A percentile compares a stretch with the other conserved stretches of the same genome.
phyloP scores from a whole-genome alignment of 2,797 vertebrate genomes.

The Capromys pilorides region DNA sequence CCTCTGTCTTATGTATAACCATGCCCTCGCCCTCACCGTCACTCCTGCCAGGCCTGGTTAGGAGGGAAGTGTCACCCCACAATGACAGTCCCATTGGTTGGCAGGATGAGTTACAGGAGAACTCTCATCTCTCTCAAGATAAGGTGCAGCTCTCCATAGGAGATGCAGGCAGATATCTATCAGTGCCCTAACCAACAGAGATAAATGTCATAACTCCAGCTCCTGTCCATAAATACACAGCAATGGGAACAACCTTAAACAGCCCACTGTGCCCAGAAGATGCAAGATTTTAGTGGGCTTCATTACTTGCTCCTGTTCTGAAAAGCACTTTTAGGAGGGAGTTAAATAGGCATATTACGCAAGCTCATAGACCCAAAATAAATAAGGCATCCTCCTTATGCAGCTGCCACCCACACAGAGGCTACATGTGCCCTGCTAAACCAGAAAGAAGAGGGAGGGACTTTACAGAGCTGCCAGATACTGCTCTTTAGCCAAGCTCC shows the following conservation, averaged over 20 bases:
- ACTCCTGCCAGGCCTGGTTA: neutral
- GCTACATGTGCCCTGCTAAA: neutral
- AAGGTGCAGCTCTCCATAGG: conserved; percentile 66
- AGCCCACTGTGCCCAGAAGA: conserved; percentile 69
- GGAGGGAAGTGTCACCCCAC: conserved; percentile 4
- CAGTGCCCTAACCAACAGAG: conserved; percentile 75
- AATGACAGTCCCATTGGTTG: neutral
- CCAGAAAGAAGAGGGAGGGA: conserved; percentile 21
- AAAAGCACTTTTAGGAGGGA: conserved; percentile 75
- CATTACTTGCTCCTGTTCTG: conserved; percentile 71
- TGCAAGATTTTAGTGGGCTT: conserved; percentile 77
- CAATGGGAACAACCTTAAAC: conserved; percentile 54
- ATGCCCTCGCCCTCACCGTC: rapidly evolving
- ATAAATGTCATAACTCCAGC: conserved; percentile 79
- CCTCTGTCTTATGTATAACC: neutral
- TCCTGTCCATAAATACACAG: conserved; percentile 75
- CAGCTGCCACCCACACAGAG: conserved; percentile 60
- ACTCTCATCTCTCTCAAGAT: conserved; percentile 57
- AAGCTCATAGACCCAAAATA: conserved; percentile 77
- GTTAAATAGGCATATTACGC: conserved; percentile 78
- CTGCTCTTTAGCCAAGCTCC: conserved; percentile 15
- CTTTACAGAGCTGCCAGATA: neutral
- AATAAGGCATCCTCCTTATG: conserved; percentile 68
- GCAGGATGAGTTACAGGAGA: conserved; percentile 63
- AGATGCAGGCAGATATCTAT: conserved; percentile 72